A percentile compares a stretch with the other conserved stretches of the same genome.
phyloP scores from a whole-genome alignment of 2,113 vertebrate genomes.

The Syrrhaptes paradoxus region DNA sequence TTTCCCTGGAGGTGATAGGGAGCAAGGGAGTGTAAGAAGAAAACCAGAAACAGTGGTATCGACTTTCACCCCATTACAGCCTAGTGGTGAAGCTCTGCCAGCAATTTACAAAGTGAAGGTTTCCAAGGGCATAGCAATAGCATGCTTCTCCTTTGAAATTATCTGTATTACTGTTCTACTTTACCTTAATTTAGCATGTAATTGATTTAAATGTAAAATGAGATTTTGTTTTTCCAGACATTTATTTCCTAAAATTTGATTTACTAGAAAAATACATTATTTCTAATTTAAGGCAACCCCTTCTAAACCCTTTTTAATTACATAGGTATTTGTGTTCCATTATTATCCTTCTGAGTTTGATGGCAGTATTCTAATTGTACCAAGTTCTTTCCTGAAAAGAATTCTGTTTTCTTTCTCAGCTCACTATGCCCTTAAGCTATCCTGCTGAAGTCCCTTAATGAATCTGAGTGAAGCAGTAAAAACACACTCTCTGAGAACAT shows the following conservation, averaged over 20 bases:
- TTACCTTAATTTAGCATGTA: background rate
- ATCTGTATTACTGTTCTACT: background rate
- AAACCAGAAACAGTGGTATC: background rate
- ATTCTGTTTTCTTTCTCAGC: background rate
- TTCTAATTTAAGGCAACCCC: background rate
- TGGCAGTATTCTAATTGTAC: background rate
- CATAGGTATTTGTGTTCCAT: background rate
- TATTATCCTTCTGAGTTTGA: background rate
- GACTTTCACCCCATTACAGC: background rate
- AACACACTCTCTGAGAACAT: background rate
- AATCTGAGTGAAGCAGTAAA: background rate
- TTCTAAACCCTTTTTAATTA: conserved; percentile 33
- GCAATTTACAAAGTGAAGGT: background rate
- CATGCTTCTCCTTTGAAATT: background rate
- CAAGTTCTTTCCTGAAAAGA: background rate
- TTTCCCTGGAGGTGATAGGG: background rate
- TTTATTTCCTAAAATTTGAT: background rate
- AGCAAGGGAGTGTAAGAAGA: background rate
- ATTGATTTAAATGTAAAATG: background rate
- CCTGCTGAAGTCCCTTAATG: background rate
- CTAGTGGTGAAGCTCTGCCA: background rate
- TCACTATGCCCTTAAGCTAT: background rate
- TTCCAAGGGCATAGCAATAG: background rate
- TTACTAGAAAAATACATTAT: conserved; percentile 10
- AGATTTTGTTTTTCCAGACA: conserved; percentile 2